Evolutionary conservation across 2,888 invertebrate genomes (phyloP).

Genomic region (Rotaria socialis): DNA sequence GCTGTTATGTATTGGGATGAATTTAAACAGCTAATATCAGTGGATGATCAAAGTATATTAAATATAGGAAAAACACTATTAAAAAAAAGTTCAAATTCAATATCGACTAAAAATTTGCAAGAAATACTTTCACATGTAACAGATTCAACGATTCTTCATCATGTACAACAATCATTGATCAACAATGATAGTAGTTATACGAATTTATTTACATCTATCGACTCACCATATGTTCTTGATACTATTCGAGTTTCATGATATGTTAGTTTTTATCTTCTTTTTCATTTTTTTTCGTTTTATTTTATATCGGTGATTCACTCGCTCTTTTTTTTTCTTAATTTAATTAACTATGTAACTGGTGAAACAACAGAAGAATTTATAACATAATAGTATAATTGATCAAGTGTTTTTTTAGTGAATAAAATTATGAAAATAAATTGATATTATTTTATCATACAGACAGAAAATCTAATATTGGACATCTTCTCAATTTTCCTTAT

Average conservation of each 20-base stretch:
- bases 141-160: background rate
- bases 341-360: background rate
- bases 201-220: slow-evolving; percentile 1
- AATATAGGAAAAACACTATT: background rate
- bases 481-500: too few species aligned
- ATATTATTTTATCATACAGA: background rate
- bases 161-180: background rate
- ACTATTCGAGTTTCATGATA: background rate
- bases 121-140: background rate
- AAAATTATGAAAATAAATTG: background rate
- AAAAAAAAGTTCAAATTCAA: background rate
- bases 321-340: background rate
- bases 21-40: background rate
- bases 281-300: background rate
- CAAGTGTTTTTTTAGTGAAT: background rate
- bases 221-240: background rate
- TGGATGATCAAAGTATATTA: background rate
- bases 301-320: background rate
- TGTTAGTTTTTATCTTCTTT: background rate
- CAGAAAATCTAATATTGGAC: too few species aligned
- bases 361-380: background rate
- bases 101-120: background rate
- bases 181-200: background rate
- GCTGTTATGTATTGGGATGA: background rate
- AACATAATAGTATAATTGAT: background rate